Conservation (phyloP, 2,113 vertebrate genomes). For the Regulus satrapa region DNA sequence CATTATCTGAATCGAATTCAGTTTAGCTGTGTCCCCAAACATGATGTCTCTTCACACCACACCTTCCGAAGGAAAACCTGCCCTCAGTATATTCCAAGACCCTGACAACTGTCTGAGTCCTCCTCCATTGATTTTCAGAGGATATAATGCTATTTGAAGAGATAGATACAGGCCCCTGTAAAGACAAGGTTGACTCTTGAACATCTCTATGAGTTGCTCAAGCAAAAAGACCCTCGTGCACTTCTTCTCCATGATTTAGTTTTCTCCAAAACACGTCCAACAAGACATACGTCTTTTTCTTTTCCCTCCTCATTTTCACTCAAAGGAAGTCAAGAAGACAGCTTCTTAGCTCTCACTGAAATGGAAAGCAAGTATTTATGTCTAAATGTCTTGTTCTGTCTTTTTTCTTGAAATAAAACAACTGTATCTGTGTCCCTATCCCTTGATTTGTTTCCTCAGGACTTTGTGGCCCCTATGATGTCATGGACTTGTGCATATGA, state of each 20-base stretch:
- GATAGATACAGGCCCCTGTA: no score
- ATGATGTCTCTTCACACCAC: background rate
- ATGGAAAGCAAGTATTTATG: background rate
- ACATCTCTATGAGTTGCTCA: background rate
- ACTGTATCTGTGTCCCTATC: background rate
- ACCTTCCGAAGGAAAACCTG: background rate
- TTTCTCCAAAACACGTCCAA: background rate
- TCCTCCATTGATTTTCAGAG: background rate
- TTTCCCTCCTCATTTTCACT: background rate
- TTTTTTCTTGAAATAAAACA: background rate
- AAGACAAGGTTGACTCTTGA: background rate
- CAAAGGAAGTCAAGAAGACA: background rate
- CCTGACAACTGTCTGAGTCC: background rate
- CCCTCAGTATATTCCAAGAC: background rate
- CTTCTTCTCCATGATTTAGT: background rate
- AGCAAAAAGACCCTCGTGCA: background rate
- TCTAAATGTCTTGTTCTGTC: background rate
- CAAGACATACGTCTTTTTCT: background rate
- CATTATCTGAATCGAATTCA: background rate
- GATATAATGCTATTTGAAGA: background rate
- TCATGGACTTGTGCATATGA: background rate
- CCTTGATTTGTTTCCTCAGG: background rate
- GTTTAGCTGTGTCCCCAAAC: background rate
- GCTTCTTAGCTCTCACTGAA: background rate
- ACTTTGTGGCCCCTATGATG: background rate